Evolutionary conservation across 2,113 vertebrate species (phyloP).

Genomic region (Oreochromis niloticus): DNA sequence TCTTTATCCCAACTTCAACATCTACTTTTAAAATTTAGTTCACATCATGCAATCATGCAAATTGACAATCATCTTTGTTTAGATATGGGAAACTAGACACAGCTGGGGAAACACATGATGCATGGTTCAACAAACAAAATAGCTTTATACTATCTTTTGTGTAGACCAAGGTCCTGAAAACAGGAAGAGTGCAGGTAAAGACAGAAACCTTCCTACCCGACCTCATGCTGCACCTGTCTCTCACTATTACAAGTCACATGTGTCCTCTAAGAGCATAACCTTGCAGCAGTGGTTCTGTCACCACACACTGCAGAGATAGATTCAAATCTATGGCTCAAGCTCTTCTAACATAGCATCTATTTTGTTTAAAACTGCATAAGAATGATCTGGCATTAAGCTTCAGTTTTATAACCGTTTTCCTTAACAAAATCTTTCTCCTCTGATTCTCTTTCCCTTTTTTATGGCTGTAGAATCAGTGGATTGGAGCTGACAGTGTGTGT

Average conservation of each 20-base stretch:
- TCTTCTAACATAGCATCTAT: neutral
- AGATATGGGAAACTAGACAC: neutral
- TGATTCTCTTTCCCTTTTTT: neutral
- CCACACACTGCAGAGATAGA: neutral
- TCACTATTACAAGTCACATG: constrained; percentile 26
- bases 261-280: constrained; percentile 43
- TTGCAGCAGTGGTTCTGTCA: constrained; percentile 20
- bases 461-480: constrained; percentile 17
- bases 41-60: neutral
- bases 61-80: neutral
- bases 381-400: neutral
- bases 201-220: neutral
- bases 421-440: neutral
- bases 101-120: neutral
- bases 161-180: neutral
- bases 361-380: neutral
- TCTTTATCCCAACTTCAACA: neutral
- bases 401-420: neutral
- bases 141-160: neutral
- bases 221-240: constrained; percentile 8
- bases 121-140: neutral
- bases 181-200: neutral
- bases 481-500: constrained; percentile 46
- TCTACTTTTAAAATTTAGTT: neutral
- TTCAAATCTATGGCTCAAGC: neutral